Percentiles rank a stretch among this genome's conserved stretches.
Evolutionary conservation across 2,113 vertebrate genomes (phyloP).

Genomic region (Dicrurus megarhynchus): DNA sequence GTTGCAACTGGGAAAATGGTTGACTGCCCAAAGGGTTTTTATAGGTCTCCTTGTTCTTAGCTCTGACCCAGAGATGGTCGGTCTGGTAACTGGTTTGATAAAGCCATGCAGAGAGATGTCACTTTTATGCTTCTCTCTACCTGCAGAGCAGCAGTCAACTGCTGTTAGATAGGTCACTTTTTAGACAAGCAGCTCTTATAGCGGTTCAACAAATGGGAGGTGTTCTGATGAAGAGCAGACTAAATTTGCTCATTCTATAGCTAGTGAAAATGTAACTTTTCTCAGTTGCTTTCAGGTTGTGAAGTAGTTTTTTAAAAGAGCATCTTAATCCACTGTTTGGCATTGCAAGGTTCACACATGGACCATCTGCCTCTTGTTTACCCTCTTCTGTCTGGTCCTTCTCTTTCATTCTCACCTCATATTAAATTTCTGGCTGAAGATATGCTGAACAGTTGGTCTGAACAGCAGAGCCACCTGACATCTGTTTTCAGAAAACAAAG

Average conservation of each 20-base stretch:
- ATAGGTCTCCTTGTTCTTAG: neutral
- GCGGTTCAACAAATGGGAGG: neutral
- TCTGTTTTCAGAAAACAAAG: slow-evolving; percentile 35
- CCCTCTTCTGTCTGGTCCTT: neutral
- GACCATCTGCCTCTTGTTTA: slow-evolving; percentile 50
- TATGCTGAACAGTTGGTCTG: slow-evolving; percentile 32
- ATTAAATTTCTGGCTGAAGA: slow-evolving; percentile 56
- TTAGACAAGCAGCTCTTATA: neutral
- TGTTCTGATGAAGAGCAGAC: neutral
- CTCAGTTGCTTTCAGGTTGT: neutral
- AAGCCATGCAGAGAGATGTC: neutral
- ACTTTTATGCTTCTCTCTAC: neutral
- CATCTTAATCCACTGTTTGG: slow-evolving; percentile 23
- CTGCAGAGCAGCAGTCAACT: neutral
- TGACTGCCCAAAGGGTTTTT: neutral
- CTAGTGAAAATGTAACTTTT: neutral
- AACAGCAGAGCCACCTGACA: slow-evolving; percentile 40
- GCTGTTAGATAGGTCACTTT: neutral
- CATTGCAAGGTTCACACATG: neutral
- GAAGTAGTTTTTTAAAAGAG: slow-evolving; percentile 1
- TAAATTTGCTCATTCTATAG: neutral
- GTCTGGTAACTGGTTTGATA: neutral
- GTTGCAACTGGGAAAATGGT: neutral
- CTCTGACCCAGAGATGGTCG: neutral
- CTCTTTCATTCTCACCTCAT: slow-evolving; percentile 35